Percentiles rank a stretch among this genome's conserved stretches.
Evolutionary conservation across 2,888 invertebrate genomes (phyloP).

Genomic region (Augiades crinisus): DNA sequence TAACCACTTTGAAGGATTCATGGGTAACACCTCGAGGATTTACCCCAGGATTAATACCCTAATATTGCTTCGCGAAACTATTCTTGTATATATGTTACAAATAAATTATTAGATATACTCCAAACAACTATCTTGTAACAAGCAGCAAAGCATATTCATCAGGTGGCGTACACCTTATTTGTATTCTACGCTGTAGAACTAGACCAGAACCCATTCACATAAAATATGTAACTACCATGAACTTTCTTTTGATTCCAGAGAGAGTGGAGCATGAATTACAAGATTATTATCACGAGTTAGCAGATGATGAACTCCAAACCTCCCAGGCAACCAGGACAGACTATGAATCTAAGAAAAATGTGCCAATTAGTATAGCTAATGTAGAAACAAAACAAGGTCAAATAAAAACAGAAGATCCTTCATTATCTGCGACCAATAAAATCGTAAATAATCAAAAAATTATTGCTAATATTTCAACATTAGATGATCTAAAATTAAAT

Average conservation of each 20-base stretch:
- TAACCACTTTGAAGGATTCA: too few species aligned
- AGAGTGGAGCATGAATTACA: constrained; percentile 64
- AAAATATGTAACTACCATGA: too few species aligned
- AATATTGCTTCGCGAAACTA: too few species aligned
- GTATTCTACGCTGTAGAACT: too few species aligned
- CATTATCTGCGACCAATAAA: not conserved
- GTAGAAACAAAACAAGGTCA: not conserved
- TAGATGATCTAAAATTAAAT: constrained; percentile 2
- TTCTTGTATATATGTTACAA: too few species aligned
- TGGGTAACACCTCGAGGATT: too few species aligned
- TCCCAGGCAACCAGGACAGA: constrained; percentile 45
- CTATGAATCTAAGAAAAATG: constrained; percentile 6
- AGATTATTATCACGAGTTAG: constrained; percentile 62
- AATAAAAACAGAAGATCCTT: not conserved
- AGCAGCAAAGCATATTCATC: too few species aligned
- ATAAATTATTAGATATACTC: too few species aligned
- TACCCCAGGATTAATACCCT: too few species aligned
- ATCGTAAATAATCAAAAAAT: constrained; percentile 9
- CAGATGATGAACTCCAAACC: constrained; percentile 46
- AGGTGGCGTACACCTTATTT: too few species aligned
- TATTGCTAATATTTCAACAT: constrained; percentile 18
- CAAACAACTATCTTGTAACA: too few species aligned
- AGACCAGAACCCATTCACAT: too few species aligned
- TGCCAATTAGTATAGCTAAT: not conserved
- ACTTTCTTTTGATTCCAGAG: constrained; percentile 54